phyloP scores from a whole-genome alignment of 2,113 vertebrate genomes.

The Carettochelys insculpta region DNA sequence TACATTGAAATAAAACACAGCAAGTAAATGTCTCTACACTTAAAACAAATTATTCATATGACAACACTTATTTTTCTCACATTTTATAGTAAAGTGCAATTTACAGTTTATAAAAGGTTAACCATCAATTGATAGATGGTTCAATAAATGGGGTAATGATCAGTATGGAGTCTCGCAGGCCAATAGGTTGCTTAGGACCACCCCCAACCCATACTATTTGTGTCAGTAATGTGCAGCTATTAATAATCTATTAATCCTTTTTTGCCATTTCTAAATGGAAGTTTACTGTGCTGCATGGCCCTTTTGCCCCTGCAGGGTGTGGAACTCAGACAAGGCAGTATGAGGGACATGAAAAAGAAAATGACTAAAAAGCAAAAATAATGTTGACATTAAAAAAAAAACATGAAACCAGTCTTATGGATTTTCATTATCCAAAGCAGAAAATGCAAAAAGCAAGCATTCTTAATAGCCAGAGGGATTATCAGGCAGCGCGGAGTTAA shows the following conservation, averaged over 20 bases:
- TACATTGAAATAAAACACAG: neutral
- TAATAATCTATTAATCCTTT: neutral
- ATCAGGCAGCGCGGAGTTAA: neutral
- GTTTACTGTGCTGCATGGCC: neutral
- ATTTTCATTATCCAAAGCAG: neutral
- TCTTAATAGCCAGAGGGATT: neutral
- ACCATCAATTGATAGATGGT: neutral
- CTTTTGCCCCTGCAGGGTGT: neutral
- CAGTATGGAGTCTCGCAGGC: rapidly evolving
- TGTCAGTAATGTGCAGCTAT: neutral
- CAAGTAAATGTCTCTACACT: neutral
- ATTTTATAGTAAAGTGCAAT: neutral
- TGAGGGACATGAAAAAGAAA: neutral
- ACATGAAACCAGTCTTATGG: rapidly evolving
- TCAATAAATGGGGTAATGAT: neutral
- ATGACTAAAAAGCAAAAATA: neutral
- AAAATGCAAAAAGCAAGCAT: neutral
- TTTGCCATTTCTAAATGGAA: neutral
- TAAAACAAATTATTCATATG: neutral
- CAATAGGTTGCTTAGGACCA: neutral
- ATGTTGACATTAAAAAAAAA: neutral
- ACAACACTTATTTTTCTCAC: neutral
- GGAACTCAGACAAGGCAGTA: neutral
- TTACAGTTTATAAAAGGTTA: neutral
- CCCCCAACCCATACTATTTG: neutral